Evolutionary conservation across 2,113 vertebrate genomes (phyloP).

Genomic region (Aplodontia rufa): DNA sequence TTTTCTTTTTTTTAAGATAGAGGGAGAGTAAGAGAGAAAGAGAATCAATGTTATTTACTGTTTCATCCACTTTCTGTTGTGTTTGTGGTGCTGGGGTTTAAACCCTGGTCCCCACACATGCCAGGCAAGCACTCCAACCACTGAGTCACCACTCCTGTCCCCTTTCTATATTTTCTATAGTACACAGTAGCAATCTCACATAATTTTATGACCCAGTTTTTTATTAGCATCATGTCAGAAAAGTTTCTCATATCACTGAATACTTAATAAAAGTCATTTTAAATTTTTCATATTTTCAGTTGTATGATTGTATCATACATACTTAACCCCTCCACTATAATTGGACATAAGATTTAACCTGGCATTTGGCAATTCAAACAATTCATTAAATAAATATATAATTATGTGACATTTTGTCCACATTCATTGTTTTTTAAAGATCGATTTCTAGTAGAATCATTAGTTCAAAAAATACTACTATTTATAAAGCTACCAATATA

Average conservation of each 20-base stretch:
- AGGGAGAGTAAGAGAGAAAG: no score
- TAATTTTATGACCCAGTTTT: not conserved
- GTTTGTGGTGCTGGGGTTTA: no score
- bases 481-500: not conserved
- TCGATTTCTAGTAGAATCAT: not conserved
- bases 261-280: not conserved
- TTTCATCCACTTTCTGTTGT: no score
- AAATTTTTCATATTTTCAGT: not conserved
- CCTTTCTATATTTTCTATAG: not conserved
- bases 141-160: no score
- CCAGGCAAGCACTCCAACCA: no score
- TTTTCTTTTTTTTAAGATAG: no score
- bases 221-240: not conserved
- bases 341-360: not conserved
- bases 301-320: not conserved
- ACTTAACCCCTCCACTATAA: not conserved
- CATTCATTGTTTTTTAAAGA: not conserved
- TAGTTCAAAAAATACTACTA: not conserved
- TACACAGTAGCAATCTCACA: not conserved
- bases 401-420: not conserved
- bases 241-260: not conserved
- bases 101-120: no score
- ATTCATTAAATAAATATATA: not conserved
- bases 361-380: not conserved
- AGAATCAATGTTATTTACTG: no score